Evolutionary conservation across 1,140 invertebrate species (phyloP), one percentile per base, ranked within the genome.

Genomic region (Eupristina koningsbergeri): DNA sequence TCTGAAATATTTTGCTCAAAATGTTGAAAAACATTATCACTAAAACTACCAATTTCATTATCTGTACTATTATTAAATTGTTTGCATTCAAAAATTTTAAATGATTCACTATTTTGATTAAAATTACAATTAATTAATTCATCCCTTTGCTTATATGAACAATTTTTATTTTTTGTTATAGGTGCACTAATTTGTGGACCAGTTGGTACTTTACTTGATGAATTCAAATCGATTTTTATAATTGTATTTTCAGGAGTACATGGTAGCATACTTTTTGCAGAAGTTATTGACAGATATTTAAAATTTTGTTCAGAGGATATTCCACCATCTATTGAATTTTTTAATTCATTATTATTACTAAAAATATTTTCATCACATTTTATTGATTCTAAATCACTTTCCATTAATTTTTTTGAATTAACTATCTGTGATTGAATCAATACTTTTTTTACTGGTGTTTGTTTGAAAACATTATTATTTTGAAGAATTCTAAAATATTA

Each of bases 121-220:
- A 47, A 22, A 69, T n/a, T 80, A 5, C 71, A 85, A n/a, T 58
- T 78, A 34, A 84, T 82, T 2, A 80, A 61, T 77, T 83, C 71
- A 77, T 41, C 45, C 74, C 63, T 71, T 71, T 77, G 76, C 2
- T 50, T 80, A 15, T 71, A 64, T 29, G 80, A 41, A 17, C 78
- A 84, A 58, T 80, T n/a, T 41, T 77, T 75, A 58, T 84, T 85
- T 39, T 86, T 86, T 5, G 75, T 74, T 22, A 80, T 19, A 15
- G 88, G 87, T 9, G 87, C 87, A 78, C 85, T 87, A 1, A 86
- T 87, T 83, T 83, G 82, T 11, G 84, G 26, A 58, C 22, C 81
- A n/a, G n/a, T n/a, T n/a, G n/a, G n/a, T n/a, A n/a, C n/a, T 17
- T 11, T 29, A 41, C 13, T 81, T 47, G 61, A 36, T 71, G 61